phyloP scores from a whole-genome alignment of 1,140 invertebrate genomes.

The Heterodera carotae region DNA sequence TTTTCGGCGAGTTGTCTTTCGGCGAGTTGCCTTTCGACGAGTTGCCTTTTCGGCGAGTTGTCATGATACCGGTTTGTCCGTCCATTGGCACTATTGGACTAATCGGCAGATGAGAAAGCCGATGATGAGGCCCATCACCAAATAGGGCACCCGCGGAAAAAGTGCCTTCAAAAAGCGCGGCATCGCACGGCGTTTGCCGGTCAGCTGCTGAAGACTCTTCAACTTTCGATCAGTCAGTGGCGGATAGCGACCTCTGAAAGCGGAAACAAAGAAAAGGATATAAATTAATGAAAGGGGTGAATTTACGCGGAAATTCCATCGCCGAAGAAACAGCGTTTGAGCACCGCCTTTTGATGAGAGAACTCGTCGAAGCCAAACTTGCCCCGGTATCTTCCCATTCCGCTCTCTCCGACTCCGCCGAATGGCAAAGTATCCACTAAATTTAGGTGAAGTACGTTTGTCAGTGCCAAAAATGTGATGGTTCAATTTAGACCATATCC shows the following conservation, averaged over 20 bases:
- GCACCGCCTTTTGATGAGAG: constrained; percentile 82
- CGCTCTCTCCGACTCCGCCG: constrained; percentile 79
- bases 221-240: constrained; percentile 44
- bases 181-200: constrained; percentile 30
- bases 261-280: background rate
- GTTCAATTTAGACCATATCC: too few relatives aligned
- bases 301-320: constrained; percentile 43
- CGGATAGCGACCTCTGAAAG: constrained; percentile 46
- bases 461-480: too few relatives aligned
- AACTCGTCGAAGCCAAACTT: constrained; percentile 88
- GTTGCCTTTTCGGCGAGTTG: too few relatives aligned
- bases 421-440: constrained; percentile 69
- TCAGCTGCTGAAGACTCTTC: constrained; percentile 36
- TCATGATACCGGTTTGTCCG: too few relatives aligned
- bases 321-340: constrained; percentile 67
- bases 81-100: background rate
- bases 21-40: too few relatives aligned
- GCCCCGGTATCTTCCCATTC: constrained; percentile 90
- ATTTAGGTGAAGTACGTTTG: too few relatives aligned
- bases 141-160: constrained; percentile 23
- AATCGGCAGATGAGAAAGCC: constrained; percentile 32
- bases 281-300: constrained; percentile 26
- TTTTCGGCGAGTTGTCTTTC: too few relatives aligned
- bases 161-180: constrained; percentile 15
- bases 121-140: constrained; percentile 33